phyloP scores from a whole-genome alignment of 2,113 vertebrate genomes.

The Chloebia gouldiae region DNA sequence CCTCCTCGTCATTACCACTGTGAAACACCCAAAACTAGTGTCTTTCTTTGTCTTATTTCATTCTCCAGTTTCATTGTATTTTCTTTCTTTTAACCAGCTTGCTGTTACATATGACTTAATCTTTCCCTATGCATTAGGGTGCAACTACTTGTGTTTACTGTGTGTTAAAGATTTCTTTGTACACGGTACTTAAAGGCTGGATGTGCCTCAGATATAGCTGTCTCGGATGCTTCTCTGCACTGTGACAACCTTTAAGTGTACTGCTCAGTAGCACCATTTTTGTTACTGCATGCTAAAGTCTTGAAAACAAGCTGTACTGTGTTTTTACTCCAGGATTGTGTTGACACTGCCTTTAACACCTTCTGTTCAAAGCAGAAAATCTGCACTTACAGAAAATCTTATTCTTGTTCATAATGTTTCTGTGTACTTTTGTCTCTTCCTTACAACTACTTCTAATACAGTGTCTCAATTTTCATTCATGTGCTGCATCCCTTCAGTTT shows the following conservation, averaged over 20 bases:
- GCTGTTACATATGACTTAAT: neutral
- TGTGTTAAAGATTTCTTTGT: neutral
- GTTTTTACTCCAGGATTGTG: rapidly evolving
- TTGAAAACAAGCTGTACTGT: neutral
- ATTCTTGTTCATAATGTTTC: neutral
- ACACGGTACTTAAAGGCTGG: neutral
- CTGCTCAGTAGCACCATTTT: neutral
- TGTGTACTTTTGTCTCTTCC: neutral
- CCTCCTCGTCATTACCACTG: neutral
- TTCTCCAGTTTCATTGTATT: neutral
- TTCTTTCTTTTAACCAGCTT: neutral
- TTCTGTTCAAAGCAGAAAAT: neutral
- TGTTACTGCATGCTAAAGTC: neutral
- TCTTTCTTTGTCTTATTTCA: neutral
- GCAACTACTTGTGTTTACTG: neutral
- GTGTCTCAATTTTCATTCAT: neutral
- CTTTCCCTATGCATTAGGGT: neutral
- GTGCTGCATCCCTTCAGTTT: neutral
- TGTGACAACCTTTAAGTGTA: neutral
- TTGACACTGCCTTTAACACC: neutral
- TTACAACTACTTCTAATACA: neutral
- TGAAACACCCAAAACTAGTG: neutral
- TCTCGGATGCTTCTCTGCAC: neutral
- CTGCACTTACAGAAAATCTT: neutral
- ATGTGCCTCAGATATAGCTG: neutral